Base-by-base conservation (phyloP, 2,888 invertebrate species). In the Prenolepis imparis region DNA sequence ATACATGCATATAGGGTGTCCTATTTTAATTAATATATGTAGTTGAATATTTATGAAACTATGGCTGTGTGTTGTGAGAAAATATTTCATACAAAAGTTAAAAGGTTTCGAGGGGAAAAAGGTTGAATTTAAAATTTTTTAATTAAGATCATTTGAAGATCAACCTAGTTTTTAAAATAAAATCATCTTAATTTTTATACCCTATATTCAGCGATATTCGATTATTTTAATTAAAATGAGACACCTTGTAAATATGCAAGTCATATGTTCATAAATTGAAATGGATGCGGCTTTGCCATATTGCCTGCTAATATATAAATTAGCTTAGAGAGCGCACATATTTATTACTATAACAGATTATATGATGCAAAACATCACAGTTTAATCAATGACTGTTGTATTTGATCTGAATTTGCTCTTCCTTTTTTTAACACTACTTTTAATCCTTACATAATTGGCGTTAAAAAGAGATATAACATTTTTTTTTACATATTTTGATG, bases 241-340 rank as follows among this genome's bases (percentile, higher is more conserved):
- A 28, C 28, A 28, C 28, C 28, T 28, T 28, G 28, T 28, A 28
- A 4, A n/a, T 55, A 32, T 75, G 4, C 21, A 44, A 61, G 28
- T 63, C n/a, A 11, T 36, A 39, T 8, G 36, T 6, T 41, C 32
- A 28, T 75, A 52, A 75, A 74, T 74, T 63, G 9, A 18, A 55
- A 24, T 24, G 36, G 55, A 77, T 67, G 24, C 12, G 24, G 9
- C 21, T 67, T 77, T 74, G 68, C 52, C 61, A 77, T 77, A 77
- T 67, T 55, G 77, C 39, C 55, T 52, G 52, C 24, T 75, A 67
- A 36, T 64, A 6, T 64, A 64, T 55, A 52, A 66, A 24, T 32
- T 77, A 77, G 21, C 15, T 64, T 21, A 74, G 59, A 32, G n/a
- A 52, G 52, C 39, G n/a, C 24, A 77, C 39, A 66, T 66, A 75